Conservation (phyloP, 1,140 invertebrate species). For the Chelonus insularis region DNA sequence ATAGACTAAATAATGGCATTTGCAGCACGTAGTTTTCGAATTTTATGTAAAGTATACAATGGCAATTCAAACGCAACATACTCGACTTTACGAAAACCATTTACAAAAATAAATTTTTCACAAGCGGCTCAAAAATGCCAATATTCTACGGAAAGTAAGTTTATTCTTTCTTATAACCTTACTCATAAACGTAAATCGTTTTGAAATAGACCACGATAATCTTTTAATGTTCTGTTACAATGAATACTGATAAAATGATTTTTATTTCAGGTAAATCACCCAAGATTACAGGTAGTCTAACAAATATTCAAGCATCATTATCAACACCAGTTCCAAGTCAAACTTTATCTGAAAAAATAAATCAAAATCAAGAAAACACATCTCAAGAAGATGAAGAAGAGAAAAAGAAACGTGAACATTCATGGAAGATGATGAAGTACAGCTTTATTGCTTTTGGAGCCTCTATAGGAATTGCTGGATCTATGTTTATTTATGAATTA, state of each 20-base stretch:
- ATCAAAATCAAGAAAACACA: conserved; percentile 37
- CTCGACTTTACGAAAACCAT: conserved; percentile 34
- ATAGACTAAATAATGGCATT: conserved; percentile 44
- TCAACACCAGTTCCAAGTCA: conserved; percentile 27
- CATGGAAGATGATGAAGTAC: conserved; percentile 63
- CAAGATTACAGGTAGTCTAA: conserved; percentile 43
- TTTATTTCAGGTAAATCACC: conserved; percentile 33
- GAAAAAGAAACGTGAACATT: conserved; percentile 56
- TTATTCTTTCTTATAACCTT: conserved; percentile 35
- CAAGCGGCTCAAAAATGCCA: conserved; percentile 34
- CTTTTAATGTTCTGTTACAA: background rate
- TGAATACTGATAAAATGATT: too few species aligned
- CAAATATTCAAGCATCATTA: conserved; percentile 41
- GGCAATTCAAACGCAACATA: conserved; percentile 34
- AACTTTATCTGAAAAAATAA: conserved; percentile 34
- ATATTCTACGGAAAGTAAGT: conserved; percentile 41
- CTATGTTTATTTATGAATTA: conserved; percentile 64
- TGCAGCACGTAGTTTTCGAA: conserved; percentile 39
- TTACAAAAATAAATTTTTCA: conserved; percentile 33
- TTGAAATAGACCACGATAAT: background rate
- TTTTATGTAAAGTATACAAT: conserved; percentile 48
- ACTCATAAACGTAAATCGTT: conserved; percentile 4
- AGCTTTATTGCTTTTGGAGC: conserved; percentile 60
- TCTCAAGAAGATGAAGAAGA: conserved; percentile 56
- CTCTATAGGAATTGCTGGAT: conserved; percentile 58